phyloP scores from a whole-genome alignment of 2,797 vertebrate species.

The Darevskia mixta region DNA sequence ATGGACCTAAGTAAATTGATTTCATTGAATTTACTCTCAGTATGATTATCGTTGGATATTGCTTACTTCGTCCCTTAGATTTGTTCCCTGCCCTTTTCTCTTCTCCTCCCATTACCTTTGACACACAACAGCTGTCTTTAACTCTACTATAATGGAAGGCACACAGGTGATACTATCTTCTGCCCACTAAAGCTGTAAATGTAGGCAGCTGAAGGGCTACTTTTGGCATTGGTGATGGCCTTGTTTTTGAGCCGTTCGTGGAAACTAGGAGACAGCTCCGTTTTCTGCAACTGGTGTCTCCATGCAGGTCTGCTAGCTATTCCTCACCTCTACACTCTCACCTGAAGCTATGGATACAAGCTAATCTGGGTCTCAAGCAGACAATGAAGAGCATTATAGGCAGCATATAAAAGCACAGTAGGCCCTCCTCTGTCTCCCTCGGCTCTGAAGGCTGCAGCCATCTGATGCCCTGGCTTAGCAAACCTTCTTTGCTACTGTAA shows the following conservation, averaged over 20 bases:
- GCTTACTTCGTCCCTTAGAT: not conserved
- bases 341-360: slow-evolving; percentile 26
- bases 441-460: not conserved
- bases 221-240: not conserved
- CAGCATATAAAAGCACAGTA: slow-evolving; percentile 35
- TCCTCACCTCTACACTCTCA: slow-evolving; percentile 27
- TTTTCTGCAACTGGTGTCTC: slow-evolving; percentile 35
- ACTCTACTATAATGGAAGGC: not conserved
- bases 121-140: not conserved
- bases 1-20: no score
- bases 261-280: not conserved
- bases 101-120: not conserved
- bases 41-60: not conserved
- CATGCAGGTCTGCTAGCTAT: slow-evolving; percentile 1
- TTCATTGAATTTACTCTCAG: no score
- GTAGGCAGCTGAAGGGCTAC: not conserved
- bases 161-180: not conserved
- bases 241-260: not conserved
- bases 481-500: slow-evolving; percentile 54
- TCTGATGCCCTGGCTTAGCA: slow-evolving; percentile 39
- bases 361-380: slow-evolving; percentile 17
- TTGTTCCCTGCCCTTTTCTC: not conserved
- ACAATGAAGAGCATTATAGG: slow-evolving; percentile 24
- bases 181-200: not conserved
- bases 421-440: not conserved